Conservation (phyloP, 2,797 vertebrate genomes). For the Ptychadena robeensis region DNA sequence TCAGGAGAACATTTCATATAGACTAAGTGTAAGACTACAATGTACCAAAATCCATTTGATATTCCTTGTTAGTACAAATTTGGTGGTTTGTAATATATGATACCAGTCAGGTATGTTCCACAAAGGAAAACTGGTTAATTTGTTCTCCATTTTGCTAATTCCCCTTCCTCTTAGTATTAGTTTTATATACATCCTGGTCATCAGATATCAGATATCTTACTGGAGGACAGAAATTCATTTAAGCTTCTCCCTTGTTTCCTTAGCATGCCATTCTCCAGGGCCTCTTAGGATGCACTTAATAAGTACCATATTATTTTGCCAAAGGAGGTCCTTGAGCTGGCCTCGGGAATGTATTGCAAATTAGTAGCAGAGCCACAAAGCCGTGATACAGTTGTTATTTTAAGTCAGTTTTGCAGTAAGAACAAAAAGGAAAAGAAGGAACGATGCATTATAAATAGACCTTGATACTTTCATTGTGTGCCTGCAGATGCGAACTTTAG, state of each 20-base stretch:
- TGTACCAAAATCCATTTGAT: constrained; percentile 71
- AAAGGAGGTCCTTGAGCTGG: constrained; percentile 87
- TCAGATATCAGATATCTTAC: constrained; percentile 85
- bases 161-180: constrained; percentile 68
- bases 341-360: constrained; percentile 78
- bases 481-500: neutral
- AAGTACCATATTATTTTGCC: constrained; percentile 86
- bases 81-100: constrained; percentile 67
- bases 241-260: constrained; percentile 75
- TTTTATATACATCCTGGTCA: constrained; percentile 73
- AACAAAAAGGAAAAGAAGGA: constrained; percentile 14
- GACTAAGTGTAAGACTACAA: constrained; percentile 1
- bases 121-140: constrained; percentile 71
- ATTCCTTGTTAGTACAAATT: constrained; percentile 70
- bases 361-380: constrained; percentile 83
- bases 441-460: neutral
- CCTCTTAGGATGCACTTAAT: constrained; percentile 88
- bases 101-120: constrained; percentile 49
- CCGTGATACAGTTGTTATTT: constrained; percentile 40
- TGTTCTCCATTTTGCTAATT: constrained; percentile 76
- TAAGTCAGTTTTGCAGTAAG: constrained; percentile 15
- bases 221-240: constrained; percentile 78
- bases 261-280: constrained; percentile 76
- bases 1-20: constrained; percentile 20
- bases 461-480: neutral